Evolutionary conservation across 2,113 vertebrate genomes (phyloP).

Genomic region (Fregata magnificens): DNA sequence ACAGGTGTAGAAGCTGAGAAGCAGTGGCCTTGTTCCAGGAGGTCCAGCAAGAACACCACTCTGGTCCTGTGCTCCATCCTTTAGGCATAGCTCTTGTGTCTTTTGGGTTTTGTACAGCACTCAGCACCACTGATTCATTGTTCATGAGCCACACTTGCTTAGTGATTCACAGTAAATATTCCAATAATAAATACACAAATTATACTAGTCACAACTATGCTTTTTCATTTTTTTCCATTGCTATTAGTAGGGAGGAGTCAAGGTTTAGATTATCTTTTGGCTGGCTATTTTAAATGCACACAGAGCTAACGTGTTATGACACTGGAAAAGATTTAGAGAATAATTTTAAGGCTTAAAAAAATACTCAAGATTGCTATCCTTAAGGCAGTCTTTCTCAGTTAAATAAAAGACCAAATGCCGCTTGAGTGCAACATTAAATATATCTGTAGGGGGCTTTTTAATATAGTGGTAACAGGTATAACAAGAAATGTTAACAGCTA

Average conservation of each 20-base stretch:
- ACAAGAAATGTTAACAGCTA: neutral
- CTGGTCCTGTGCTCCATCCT: neutral
- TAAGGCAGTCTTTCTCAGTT: neutral
- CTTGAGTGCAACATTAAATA: neutral
- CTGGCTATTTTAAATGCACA: neutral
- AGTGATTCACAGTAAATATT: neutral
- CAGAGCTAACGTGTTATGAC: neutral
- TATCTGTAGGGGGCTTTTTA: neutral
- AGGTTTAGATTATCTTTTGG: neutral
- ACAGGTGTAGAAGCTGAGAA: neutral
- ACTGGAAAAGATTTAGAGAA: neutral
- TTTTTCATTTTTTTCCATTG: neutral
- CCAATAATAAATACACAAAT: neutral
- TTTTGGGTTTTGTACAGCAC: neutral
- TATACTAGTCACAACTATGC: neutral
- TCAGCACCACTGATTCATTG: neutral
- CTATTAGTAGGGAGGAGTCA: neutral
- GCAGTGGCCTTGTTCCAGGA: neutral
- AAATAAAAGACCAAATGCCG: neutral
- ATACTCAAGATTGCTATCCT: neutral
- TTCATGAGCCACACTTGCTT: neutral
- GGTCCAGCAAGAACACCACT: neutral
- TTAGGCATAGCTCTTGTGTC: neutral
- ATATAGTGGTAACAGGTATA: neutral
- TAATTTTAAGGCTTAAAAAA: neutral